phyloP scores from a whole-genome alignment of 1,140 invertebrate genomes.

The Trichoplusia ni region DNA sequence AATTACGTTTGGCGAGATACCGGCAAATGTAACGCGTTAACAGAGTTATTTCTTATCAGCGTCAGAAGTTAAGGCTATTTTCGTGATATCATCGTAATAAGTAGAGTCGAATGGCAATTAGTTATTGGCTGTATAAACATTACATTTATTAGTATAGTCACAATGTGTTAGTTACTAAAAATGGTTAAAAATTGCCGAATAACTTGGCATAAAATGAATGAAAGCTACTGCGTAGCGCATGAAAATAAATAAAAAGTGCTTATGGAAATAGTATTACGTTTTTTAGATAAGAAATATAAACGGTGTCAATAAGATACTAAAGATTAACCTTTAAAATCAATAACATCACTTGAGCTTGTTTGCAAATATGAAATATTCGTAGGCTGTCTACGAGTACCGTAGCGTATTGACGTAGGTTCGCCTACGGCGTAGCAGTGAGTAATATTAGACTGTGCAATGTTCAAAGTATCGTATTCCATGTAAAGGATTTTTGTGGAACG shows the following conservation, averaged over 20 bases:
- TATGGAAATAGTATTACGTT: too few relatives aligned
- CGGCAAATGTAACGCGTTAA: constrained; percentile 8
- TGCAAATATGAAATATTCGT: neutral
- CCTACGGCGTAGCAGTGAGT: constrained; percentile 18
- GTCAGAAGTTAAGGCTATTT: neutral
- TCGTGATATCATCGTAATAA: neutral
- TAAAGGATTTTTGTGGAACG: constrained; percentile 31
- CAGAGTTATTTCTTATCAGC: constrained; percentile 7
- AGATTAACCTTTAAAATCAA: too few relatives aligned
- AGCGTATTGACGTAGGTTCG: neutral
- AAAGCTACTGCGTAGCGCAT: too few relatives aligned
- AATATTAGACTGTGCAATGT: constrained; percentile 25
- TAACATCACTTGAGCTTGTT: neutral
- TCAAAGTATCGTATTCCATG: constrained; percentile 39
- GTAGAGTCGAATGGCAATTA: too few relatives aligned
- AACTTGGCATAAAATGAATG: too few relatives aligned
- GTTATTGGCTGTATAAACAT: too few relatives aligned
- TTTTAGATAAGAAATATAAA: too few relatives aligned
- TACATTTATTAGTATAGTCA: too few relatives aligned
- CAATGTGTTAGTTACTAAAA: too few relatives aligned
- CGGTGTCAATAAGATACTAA: too few relatives aligned
- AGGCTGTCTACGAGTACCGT: neutral
- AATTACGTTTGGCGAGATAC: constrained; percentile 26
- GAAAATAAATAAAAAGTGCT: too few relatives aligned
- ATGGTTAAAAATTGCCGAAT: too few relatives aligned